phyloP scores from a whole-genome alignment of 2,888 invertebrate species.

The Drosophila paranaensis region DNA sequence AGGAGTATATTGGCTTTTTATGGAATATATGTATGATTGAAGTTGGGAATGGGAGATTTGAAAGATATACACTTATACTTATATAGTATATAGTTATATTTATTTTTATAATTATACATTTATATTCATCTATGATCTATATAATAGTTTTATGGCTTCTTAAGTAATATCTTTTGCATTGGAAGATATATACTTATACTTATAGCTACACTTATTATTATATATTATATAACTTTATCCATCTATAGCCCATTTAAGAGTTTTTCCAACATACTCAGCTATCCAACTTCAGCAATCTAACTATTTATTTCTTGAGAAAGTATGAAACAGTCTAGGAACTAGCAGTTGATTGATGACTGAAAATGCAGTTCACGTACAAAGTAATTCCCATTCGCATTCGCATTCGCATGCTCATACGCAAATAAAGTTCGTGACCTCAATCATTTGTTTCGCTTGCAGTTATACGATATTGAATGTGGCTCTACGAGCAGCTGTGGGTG shows the following conservation, averaged over 20 bases:
- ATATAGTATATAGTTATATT: too few relatives aligned
- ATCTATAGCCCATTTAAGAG: too few relatives aligned
- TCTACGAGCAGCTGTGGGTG: not conserved
- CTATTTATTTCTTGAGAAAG: not conserved
- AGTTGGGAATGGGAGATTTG: not conserved
- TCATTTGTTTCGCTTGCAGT: constrained; percentile 34
- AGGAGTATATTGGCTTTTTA: not conserved
- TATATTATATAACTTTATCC: too few relatives aligned
- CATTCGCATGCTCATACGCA: not conserved
- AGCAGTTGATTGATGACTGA: constrained; percentile 10
- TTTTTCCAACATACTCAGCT: too few relatives aligned
- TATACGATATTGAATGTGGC: not conserved
- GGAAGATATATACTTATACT: too few relatives aligned
- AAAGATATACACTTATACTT: too few relatives aligned
- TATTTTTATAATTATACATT: too few relatives aligned
- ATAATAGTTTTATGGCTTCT: too few relatives aligned
- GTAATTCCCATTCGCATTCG: not conserved
- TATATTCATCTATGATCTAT: too few relatives aligned
- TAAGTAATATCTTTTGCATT: too few relatives aligned
- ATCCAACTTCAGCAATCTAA: not conserved
- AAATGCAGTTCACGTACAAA: constrained; percentile 30
- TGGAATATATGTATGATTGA: not conserved
- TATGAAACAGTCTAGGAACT: not conserved
- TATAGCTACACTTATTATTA: too few relatives aligned
- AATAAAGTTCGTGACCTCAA: constrained; percentile 50